A percentile compares a stretch with the other conserved stretches of the same genome.
phyloP scores from a whole-genome alignment of 1,140 invertebrate genomes.

The Muscidifurax raptorellus region DNA sequence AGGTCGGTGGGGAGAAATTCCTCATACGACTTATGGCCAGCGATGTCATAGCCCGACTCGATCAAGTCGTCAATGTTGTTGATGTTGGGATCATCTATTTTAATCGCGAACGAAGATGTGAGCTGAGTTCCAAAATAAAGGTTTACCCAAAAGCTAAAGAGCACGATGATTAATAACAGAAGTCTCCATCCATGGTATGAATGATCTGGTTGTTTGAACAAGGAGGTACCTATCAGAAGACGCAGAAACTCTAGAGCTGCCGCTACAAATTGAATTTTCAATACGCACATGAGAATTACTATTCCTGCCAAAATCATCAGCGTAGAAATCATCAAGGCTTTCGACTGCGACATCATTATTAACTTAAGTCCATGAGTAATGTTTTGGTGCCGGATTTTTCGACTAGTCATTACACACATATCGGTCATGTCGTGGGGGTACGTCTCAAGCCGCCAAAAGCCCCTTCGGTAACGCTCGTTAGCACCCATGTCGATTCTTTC shows the following conservation, averaged over 20 bases:
- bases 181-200: background rate
- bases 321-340: background rate
- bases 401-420: background rate
- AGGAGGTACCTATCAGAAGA: background rate
- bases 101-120: background rate
- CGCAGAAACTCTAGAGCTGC: background rate
- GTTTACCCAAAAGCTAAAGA: background rate
- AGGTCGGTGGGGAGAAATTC: too few relatives aligned
- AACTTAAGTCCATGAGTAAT: too few relatives aligned
- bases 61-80: background rate
- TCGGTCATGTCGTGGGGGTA: background rate
- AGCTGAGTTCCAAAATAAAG: background rate
- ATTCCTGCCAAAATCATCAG: background rate
- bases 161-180: background rate
- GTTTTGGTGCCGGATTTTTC: background rate
- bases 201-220: background rate
- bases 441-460: background rate
- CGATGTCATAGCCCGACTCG: background rate
- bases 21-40: background rate
- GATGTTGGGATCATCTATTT: background rate
- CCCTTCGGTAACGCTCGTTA: background rate
- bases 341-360: background rate
- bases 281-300: background rate
- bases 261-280: background rate
- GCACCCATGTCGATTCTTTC: background rate